phyloP scores from a whole-genome alignment of 2,888 invertebrate species.

The Rhagophthalmus giganteus region DNA sequence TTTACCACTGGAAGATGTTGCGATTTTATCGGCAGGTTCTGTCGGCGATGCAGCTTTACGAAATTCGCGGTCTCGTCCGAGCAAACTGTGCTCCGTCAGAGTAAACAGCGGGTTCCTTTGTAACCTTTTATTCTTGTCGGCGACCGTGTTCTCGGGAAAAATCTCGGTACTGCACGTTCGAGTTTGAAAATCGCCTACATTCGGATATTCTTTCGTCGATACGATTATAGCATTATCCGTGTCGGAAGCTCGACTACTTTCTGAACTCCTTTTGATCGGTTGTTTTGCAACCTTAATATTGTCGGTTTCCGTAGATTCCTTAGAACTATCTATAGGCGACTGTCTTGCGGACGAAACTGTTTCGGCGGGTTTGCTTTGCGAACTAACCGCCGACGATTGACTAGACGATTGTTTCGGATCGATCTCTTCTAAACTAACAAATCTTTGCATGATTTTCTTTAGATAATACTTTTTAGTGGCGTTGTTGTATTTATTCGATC shows the following conservation, averaged over 20 bases:
- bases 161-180: no score
- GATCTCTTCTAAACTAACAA: constrained; percentile 39
- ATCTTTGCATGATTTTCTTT: constrained; percentile 65
- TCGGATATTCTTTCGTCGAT: background rate
- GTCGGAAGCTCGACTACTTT: background rate
- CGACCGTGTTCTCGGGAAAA: background rate
- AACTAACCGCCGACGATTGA: background rate
- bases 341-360: no score
- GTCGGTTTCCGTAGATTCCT: no score
- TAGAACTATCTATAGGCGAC: background rate
- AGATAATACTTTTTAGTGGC: constrained; percentile 65
- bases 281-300: background rate
- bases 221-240: background rate
- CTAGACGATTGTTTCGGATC: background rate
- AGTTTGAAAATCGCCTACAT: background rate
- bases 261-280: background rate
- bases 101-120: background rate
- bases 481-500: constrained; percentile 63
- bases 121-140: background rate
- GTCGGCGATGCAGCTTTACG: background rate
- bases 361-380: no score
- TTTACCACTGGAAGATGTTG: no score
- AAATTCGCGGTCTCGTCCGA: no score
- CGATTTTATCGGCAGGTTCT: background rate
- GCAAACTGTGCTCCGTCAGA: background rate